Conservation (phyloP, 2,113 vertebrate genomes). For the Azemiops feae region DNA sequence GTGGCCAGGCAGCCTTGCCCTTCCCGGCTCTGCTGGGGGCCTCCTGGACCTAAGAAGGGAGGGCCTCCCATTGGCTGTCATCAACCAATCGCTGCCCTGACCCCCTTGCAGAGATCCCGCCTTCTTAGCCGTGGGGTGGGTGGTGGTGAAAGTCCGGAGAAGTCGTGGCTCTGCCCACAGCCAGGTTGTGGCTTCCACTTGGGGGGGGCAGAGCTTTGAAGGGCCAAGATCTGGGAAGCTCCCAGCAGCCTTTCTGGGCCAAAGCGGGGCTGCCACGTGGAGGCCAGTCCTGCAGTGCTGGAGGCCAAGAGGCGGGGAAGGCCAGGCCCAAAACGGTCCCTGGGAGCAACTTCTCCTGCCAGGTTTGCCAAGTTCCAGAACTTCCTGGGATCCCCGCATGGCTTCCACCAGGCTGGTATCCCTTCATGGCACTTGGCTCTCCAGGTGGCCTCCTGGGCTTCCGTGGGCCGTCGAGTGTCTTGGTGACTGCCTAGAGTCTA, state of each 20-base stretch:
- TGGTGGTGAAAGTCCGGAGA: neutral
- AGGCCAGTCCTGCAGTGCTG: too few relatives aligned
- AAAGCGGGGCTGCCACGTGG: neutral
- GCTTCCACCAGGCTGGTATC: neutral
- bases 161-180: neutral
- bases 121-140: neutral
- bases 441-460: too few relatives aligned
- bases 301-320: neutral
- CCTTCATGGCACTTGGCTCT: too few relatives aligned
- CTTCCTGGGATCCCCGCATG: neutral
- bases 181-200: neutral
- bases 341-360: neutral
- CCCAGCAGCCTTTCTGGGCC: neutral
- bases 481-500: too few relatives aligned
- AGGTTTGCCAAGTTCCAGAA: neutral
- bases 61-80: neutral
- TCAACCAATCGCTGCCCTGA: neutral
- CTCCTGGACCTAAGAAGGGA: neutral
- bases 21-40: neutral
- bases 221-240: neutral
- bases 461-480: too few relatives aligned
- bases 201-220: neutral
- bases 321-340: neutral
- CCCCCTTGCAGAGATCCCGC: neutral
- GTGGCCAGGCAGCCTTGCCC: neutral